Percentiles rank a stretch among this genome's conserved stretches.
These are phyloP conservation scores for Heliconius hermathena DNA, from an alignment of 1,140 invertebrate species.

Conservation along the genomic window DNA sequence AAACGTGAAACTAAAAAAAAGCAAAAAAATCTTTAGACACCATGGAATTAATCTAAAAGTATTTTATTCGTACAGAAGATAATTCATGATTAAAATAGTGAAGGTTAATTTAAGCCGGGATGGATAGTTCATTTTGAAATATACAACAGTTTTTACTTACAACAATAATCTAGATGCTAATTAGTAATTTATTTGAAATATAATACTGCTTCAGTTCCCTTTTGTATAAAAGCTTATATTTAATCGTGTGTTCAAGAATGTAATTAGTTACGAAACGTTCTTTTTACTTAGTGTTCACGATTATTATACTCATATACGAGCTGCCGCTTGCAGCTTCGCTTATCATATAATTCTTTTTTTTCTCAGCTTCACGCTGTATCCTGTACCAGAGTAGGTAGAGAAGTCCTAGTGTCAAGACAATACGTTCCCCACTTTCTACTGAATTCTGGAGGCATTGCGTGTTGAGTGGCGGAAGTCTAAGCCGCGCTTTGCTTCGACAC, in stretches of 20 bases:
- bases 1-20: too few species aligned
- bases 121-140: background rate
- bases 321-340: too few species aligned
- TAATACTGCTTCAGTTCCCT: background rate
- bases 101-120: too few species aligned
- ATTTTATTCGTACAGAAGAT: too few species aligned
- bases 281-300: too few species aligned
- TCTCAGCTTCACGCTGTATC: too few species aligned
- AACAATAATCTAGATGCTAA: background rate
- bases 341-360: too few species aligned
- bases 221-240: background rate
- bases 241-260: background rate
- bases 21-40: too few species aligned
- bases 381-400: too few species aligned
- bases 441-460: background rate
- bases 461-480: background rate
- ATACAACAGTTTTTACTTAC: background rate
- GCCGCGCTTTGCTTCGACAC: background rate
- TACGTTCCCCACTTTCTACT: background rate
- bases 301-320: too few species aligned
- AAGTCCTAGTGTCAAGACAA: background rate
- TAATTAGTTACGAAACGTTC: background rate
- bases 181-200: conserved; percentile 5
- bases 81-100: too few species aligned
- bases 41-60: too few species aligned